Evolutionary conservation across 2,113 vertebrate genomes (phyloP).

Genomic region (Calidris pygmaea): DNA sequence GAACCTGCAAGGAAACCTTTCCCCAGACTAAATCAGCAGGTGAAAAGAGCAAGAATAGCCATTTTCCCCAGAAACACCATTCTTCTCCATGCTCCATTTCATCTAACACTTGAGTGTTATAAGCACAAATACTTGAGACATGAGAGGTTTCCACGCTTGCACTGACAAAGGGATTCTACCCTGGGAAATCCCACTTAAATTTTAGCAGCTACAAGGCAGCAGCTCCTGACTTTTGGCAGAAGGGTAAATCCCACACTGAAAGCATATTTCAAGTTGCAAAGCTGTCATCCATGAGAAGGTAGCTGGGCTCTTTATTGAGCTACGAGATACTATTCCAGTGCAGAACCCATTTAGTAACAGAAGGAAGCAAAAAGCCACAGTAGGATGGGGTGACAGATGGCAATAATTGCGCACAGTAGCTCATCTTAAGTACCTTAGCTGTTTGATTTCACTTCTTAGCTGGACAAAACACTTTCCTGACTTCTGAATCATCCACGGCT

Average conservation of each 20-base stretch:
- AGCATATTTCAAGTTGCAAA: not conserved
- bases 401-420: not conserved
- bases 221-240: not conserved
- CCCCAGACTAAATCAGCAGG: not conserved
- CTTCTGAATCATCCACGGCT: not conserved
- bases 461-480: constrained; percentile 4
- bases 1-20: not conserved
- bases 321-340: not conserved
- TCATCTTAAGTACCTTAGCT: constrained; percentile 35
- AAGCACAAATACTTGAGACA: constrained; percentile 20
- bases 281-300: not conserved
- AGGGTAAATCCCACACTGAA: constrained; percentile 4
- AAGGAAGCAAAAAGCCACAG: constrained; percentile 23
- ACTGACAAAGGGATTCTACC: not conserved
- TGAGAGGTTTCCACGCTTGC: not conserved
- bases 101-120: constrained; percentile 6
- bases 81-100: not conserved
- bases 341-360: not conserved
- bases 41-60: not conserved
- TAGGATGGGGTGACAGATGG: constrained; percentile 1
- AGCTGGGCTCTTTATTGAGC: not conserved
- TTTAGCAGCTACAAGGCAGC: not conserved
- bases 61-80: not conserved
- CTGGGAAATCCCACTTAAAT: constrained; percentile 39
- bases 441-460: constrained; percentile 33